Evolutionary conservation across 2,888 invertebrate species (phyloP).

Genomic region (Iphiclides podalirius): DNA sequence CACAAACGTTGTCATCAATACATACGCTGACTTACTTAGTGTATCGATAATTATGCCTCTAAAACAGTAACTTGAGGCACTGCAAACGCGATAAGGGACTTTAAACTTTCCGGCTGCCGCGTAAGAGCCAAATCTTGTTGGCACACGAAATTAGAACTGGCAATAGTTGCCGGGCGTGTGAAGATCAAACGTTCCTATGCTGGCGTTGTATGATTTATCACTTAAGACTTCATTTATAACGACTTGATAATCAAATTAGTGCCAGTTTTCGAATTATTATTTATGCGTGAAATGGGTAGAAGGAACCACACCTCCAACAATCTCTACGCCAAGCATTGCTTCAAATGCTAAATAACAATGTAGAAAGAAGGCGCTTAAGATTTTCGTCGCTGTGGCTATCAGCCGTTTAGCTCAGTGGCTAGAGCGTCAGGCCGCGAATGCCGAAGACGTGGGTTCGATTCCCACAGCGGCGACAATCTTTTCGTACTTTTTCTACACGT

Average conservation of each 20-base stretch:
- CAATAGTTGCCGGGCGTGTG: slow-evolving; percentile 35
- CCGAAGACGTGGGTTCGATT: too few species aligned
- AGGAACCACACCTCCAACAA: slow-evolving; percentile 2
- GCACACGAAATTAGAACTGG: slow-evolving; percentile 24
- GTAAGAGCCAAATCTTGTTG: slow-evolving; percentile 15
- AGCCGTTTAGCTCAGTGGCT: too few species aligned
- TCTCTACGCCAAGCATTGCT: too few species aligned
- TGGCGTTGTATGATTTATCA: slow-evolving; percentile 35
- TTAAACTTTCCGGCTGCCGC: neutral
- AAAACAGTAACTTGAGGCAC: slow-evolving; percentile 34
- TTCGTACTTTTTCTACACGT: too few species aligned
- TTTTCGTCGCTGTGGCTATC: too few species aligned
- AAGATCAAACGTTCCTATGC: slow-evolving; percentile 34
- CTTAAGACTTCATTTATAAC: slow-evolving; percentile 39
- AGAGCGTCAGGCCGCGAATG: too few species aligned
- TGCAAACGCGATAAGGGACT: neutral
- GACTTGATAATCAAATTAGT: slow-evolving; percentile 34
- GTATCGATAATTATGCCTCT: slow-evolving; percentile 43
- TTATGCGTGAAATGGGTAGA: slow-evolving; percentile 8
- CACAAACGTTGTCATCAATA: slow-evolving; percentile 47
- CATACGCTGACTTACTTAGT: slow-evolving; percentile 50
- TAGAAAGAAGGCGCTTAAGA: too few species aligned
- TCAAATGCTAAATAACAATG: too few species aligned
- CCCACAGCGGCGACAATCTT: too few species aligned
- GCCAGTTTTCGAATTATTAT: slow-evolving; percentile 20